Evolutionary conservation across 2,888 invertebrate species (phyloP).

Genomic region (Epinotia ramella): DNA sequence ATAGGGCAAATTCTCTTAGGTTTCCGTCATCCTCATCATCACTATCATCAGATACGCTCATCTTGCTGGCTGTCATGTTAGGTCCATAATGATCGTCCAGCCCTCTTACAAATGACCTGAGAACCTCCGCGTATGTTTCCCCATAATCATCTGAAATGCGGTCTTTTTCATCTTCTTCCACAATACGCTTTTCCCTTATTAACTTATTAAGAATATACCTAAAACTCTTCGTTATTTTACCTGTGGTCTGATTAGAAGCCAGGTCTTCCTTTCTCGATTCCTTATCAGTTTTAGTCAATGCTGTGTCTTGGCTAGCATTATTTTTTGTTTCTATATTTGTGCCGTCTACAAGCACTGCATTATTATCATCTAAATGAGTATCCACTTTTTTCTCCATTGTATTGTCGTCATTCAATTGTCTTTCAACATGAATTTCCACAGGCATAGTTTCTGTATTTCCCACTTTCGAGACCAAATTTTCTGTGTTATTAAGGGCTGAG

Average conservation of each 20-base stretch:
- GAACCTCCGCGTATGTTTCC: background rate
- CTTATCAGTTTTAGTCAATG: background rate
- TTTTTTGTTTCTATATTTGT: background rate
- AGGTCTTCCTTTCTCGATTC: background rate
- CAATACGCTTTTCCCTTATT: constrained; percentile 10
- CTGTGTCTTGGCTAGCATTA: background rate
- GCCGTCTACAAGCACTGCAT: background rate
- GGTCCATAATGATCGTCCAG: constrained; percentile 11
- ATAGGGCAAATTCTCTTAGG: constrained; percentile 19
- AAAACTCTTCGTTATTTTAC: constrained; percentile 25
- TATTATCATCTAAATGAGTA: background rate
- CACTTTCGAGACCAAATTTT: background rate
- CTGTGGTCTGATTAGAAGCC: background rate
- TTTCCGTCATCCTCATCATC: background rate
- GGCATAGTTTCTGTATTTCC: background rate
- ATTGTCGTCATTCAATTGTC: background rate
- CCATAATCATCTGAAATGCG: constrained; percentile 15
- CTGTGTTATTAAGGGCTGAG: background rate
- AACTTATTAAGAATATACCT: constrained; percentile 21
- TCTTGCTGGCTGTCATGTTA: background rate
- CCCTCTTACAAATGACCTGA: background rate
- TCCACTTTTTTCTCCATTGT: background rate
- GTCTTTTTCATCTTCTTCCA: constrained; percentile 9
- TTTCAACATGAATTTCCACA: background rate
- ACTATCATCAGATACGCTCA: constrained; percentile 2